Conservation (phyloP, 2,888 invertebrate species). For the Drosophila atripex region DNA sequence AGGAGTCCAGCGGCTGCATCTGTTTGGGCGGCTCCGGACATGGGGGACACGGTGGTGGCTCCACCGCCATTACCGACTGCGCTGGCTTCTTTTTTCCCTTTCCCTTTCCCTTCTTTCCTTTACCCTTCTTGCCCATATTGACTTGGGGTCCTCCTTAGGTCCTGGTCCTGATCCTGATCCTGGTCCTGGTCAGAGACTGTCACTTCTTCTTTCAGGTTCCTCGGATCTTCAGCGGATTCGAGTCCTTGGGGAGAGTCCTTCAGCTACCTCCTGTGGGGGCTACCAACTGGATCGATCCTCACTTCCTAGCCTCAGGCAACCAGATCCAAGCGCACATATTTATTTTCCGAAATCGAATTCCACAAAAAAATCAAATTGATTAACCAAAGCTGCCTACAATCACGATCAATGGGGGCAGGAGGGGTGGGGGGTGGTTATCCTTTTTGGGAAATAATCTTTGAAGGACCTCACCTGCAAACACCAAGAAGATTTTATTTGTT, state of each 20-base stretch:
- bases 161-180: not conserved
- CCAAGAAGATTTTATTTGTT: not conserved
- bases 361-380: not conserved
- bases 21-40: slow-evolving; percentile 62
- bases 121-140: slow-evolving; percentile 58
- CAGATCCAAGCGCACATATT: slow-evolving; percentile 10
- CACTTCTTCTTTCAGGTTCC: too few relatives aligned
- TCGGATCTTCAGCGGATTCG: too few relatives aligned
- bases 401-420: too few relatives aligned
- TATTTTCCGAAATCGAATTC: too few relatives aligned
- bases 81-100: slow-evolving; percentile 48
- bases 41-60: slow-evolving; percentile 48
- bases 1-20: slow-evolving; percentile 63
- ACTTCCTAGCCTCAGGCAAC: slow-evolving; percentile 3
- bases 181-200: not conserved
- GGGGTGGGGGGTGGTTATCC: too few relatives aligned
- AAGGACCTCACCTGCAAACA: not conserved
- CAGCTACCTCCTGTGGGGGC: not conserved
- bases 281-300: not conserved
- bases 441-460: too few relatives aligned
- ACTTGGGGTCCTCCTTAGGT: not conserved
- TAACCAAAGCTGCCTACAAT: not conserved
- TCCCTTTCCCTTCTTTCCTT: slow-evolving; percentile 46
- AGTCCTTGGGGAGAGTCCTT: too few relatives aligned
- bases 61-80: slow-evolving; percentile 15